Base-by-base conservation (phyloP, 2,113 vertebrate genomes). In the Erinaceus europaeus region DNA sequence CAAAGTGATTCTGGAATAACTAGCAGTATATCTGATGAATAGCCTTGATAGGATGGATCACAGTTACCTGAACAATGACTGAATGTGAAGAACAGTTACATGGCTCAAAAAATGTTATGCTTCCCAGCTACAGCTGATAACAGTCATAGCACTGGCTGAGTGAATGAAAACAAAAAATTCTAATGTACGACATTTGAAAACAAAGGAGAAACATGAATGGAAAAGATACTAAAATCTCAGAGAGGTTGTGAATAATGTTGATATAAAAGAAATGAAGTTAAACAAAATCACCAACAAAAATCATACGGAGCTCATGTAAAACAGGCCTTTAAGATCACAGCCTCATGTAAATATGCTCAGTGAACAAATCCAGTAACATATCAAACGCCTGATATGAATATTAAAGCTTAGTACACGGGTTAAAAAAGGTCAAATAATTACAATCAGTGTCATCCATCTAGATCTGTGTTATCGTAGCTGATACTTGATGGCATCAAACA, bases 211-310 rank as follows among this genome's bases (percentile, higher is more conserved):
- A 86, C 10, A 13, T 50, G 46, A 93, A 73, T 25, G 4, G 57
- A 88, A 84, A 87, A n/a, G n/a, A 78, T 57, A 8, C 23, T 59
- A 52, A 90, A 85, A 59, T 87, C 44, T 14, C 38, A 82, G 44
- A 92, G 81, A 78, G 2, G 59, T 78, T 91, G 87, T 52, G 90
- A 90, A 92, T 72, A 91, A 92, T 46, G 79, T 74, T 78, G n/a
- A n/a, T 95, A 71, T 57, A 46, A 61, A 62, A 89, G 68, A n/a
- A 25, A 62, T 50, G 0, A 2, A 36, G 48, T 59, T 88, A 91
- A 96, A 79, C 50, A 95, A 93, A 96, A 93, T 32, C n/a, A 53
- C 20, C 23, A 92, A 62, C 40, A 92, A 87, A 65, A 93, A 17
- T 17, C 40, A 92, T 29, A 62, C 61, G 88, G 9, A 93, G 15